Conservation (phyloP, 2,797 vertebrate genomes). For the Dendrocincla fuliginosa region DNA sequence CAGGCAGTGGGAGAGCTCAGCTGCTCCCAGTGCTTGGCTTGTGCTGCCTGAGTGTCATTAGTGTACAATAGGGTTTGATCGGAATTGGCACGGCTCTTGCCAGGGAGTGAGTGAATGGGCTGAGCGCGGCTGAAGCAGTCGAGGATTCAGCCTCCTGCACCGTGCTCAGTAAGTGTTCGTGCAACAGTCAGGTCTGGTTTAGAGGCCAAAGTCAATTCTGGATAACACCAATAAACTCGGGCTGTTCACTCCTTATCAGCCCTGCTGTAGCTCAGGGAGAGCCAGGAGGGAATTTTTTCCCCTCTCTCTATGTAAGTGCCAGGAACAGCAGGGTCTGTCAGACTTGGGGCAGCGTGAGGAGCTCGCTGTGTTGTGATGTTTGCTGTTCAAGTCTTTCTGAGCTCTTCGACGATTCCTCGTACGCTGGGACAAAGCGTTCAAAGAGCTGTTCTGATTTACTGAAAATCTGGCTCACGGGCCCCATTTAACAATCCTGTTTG, state of each 20-base stretch:
- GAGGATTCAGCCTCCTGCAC: neutral
- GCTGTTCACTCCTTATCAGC: neutral
- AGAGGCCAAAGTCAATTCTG: neutral
- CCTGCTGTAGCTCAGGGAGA: neutral
- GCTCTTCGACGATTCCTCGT: neutral
- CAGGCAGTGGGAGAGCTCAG: conserved; percentile 48
- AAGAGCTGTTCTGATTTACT: neutral
- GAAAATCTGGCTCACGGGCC: neutral
- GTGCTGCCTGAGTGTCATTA: conserved; percentile 23
- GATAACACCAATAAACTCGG: neutral
- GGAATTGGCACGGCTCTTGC: conserved; percentile 7
- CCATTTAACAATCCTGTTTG: neutral
- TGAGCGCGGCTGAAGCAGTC: neutral
- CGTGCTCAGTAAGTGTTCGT: neutral
- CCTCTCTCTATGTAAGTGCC: neutral
- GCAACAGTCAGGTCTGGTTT: neutral
- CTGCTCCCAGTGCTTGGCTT: conserved; percentile 42
- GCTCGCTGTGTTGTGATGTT: neutral
- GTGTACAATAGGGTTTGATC: conserved; percentile 36
- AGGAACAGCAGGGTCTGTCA: neutral
- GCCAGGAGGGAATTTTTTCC: neutral
- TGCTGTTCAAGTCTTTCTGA: neutral
- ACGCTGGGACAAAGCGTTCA: neutral
- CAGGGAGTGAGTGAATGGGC: neutral
- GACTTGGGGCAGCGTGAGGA: neutral